Base-by-base conservation (phyloP, 2,888 invertebrate genomes). In the Ophion obscuratus region DNA sequence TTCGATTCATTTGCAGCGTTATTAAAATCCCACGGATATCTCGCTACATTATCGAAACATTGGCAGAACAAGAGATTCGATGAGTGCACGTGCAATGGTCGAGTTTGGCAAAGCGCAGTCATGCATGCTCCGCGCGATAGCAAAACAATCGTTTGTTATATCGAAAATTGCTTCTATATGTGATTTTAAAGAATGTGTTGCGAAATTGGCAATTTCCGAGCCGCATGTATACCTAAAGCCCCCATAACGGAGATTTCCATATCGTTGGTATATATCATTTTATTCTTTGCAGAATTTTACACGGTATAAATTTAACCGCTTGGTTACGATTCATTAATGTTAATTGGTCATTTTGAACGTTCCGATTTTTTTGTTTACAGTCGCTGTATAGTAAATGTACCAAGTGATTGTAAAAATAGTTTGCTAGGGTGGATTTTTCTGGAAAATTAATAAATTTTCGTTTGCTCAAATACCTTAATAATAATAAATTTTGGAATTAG, bases 81-180 rank as follows among this genome's bases (percentile, higher is more conserved):
- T 44, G 70, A 70, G 36, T 53, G 64, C 79, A 57, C 24, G 73
- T 17, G 47, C 59, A 81, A 44, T 73, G 27, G 36, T 68, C 66
- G 74, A 36, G 6, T 11, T 66, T 11, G 47, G 17, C 47, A n/a
- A 40, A 74, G 74, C 14, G 14, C 27, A 64, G 20, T 68, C 62
- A 44, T 59, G 47, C 74, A 11, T 40, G 77, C 17, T 61, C 11
- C 36, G 66, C 20, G 71, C 67, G 64, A 67, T 81, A 81, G 20
- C 71, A 40, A 81, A 77, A 81, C 77, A 61, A 64, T 77, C 61
- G 80, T 59, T 59, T 62, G 57, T 71, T 57, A 77, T 83, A 47
- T 31, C 75, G n/a, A 70, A 36, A 27, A 76, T 53, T 57, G 17
- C 31, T 53, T 68, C 40, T 10, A 36, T 14, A 40, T 64, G 57